Percentiles rank a stretch among this genome's conserved stretches.
phyloP scores from a whole-genome alignment of 1,140 invertebrate species.

The Drosophila arizonae region DNA sequence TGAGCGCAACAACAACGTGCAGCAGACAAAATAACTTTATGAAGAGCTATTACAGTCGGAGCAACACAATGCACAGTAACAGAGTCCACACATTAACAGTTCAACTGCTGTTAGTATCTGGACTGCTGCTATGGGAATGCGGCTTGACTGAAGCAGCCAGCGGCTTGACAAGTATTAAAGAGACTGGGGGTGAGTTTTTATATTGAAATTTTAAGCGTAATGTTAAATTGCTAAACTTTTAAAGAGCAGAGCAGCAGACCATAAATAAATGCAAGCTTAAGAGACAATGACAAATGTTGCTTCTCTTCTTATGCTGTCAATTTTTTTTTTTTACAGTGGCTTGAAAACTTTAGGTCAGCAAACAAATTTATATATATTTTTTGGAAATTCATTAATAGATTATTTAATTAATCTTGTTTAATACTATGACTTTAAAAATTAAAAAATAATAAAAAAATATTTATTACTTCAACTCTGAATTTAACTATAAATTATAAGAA shows the following conservation, averaged over 20 bases:
- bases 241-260: background rate
- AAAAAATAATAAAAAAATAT: too few species aligned
- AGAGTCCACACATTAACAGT: conserved; percentile 33
- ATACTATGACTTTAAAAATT: too few species aligned
- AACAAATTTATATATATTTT: too few species aligned
- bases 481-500: too few species aligned
- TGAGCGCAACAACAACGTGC: conserved; percentile 48
- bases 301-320: too few species aligned
- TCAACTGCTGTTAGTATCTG: conserved; percentile 33
- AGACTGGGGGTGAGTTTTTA: conserved; percentile 3
- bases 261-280: background rate
- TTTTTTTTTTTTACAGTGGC: too few species aligned
- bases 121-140: conserved; percentile 27
- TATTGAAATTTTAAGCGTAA: background rate
- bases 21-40: conserved; percentile 34
- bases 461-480: too few species aligned
- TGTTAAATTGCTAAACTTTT: background rate
- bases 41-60: conserved; percentile 17
- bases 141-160: conserved; percentile 2
- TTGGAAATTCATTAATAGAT: too few species aligned
- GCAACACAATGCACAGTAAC: conserved; percentile 37
- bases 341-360: too few species aligned
- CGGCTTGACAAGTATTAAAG: conserved; percentile 14
- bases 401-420: too few species aligned
- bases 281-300: too few species aligned